These are phyloP conservation scores for Todiramphus saurophagus DNA, from an alignment of 2,113 vertebrate species.

Conservation along the genomic window DNA sequence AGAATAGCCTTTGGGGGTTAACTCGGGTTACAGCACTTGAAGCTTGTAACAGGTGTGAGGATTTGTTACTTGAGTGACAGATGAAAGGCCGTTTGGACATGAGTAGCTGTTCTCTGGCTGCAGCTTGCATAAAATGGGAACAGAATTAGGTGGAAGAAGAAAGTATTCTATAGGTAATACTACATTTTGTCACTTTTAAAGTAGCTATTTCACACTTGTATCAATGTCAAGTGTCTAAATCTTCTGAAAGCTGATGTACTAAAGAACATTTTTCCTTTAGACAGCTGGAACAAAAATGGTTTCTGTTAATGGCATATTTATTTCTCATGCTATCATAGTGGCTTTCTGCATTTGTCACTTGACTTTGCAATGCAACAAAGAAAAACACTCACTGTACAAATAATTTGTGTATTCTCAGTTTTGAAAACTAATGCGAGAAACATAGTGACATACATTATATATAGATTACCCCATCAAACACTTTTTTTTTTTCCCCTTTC, in stretches of 20 bases:
- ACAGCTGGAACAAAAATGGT: slow-evolving; percentile 22
- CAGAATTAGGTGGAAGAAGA: not conserved
- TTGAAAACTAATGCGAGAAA: not conserved
- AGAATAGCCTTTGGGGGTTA: not conserved
- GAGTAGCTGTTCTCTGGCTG: not conserved
- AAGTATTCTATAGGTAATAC: not conserved
- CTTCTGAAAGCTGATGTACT: slow-evolving; percentile 15
- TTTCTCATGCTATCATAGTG: not conserved
- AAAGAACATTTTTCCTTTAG: not conserved
- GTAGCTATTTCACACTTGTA: slow-evolving; percentile 28
- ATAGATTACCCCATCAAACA: not conserved
- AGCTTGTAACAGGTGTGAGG: slow-evolving; percentile 4
- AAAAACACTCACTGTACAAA: not conserved
- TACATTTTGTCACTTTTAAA: slow-evolving; percentile 12
- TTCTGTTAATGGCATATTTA: slow-evolving; percentile 29
- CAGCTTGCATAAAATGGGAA: not conserved
- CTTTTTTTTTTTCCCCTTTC: not conserved
- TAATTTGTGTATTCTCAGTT: not conserved
- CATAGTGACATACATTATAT: not conserved
- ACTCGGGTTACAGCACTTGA: slow-evolving; percentile 12
- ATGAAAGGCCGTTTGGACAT: not conserved
- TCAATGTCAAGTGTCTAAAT: slow-evolving; percentile 31
- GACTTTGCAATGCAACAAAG: slow-evolving; percentile 10
- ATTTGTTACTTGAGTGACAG: slow-evolving; percentile 2
- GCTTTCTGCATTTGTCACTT: slow-evolving; percentile 9